These are phyloP conservation scores for Nansenia antarctica DNA, from an alignment of 2,113 vertebrate species.

Conservation along the genomic window DNA sequence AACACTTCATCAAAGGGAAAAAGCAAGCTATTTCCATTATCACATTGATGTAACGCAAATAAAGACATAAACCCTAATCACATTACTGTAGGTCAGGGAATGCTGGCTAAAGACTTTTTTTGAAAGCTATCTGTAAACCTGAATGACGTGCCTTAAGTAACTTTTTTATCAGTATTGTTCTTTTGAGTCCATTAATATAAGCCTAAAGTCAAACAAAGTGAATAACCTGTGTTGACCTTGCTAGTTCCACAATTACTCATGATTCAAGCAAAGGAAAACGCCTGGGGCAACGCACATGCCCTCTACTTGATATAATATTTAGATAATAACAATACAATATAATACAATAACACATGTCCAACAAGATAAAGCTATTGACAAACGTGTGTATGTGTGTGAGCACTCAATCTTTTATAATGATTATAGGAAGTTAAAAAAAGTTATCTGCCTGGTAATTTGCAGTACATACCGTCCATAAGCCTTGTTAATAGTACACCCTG, in stretches of 20 bases:
- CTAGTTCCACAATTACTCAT: not conserved
- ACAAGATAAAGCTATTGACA: too few relatives aligned
- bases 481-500: not conserved
- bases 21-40: not conserved
- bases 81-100: too few relatives aligned
- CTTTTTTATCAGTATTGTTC: not conserved
- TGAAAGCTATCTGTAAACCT: not conserved
- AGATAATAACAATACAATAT: not conserved
- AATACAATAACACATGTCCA: too few relatives aligned
- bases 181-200: not conserved
- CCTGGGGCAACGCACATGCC: not conserved
- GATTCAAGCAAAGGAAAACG: not conserved
- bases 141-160: not conserved
- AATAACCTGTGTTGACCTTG: not conserved
- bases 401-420: not conserved
- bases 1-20: too few relatives aligned
- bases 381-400: too few relatives aligned
- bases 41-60: not conserved
- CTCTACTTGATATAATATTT: not conserved
- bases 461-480: not conserved
- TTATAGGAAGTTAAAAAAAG: not conserved
- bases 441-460: too few relatives aligned
- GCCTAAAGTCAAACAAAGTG: conserved; percentile 6
- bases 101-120: too few relatives aligned
- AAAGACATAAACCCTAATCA: not conserved